Evolutionary conservation across 2,888 invertebrate genomes (phyloP).

Genomic region (Tricholauxania praeusta): DNA sequence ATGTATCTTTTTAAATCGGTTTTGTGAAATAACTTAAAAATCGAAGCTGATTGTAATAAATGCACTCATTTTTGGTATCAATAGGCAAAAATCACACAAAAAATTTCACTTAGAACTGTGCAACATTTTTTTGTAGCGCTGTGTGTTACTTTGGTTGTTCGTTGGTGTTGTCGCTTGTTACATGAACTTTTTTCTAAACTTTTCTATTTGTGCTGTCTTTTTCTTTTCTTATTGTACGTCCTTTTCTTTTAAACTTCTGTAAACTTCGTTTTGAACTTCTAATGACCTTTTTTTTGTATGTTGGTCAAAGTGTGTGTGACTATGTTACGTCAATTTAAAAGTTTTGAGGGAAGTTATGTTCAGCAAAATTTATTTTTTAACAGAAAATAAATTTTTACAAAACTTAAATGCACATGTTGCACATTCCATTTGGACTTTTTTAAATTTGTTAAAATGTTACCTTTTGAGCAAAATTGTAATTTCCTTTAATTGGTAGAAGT

Average conservation of each 20-base stretch:
- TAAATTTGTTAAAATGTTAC: too few relatives aligned
- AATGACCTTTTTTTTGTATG: constrained; percentile 27
- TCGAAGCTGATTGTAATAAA: too few relatives aligned
- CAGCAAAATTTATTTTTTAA: not conserved
- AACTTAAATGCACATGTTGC: constrained; percentile 18
- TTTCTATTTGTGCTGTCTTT: constrained; percentile 32
- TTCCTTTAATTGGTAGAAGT: too few relatives aligned
- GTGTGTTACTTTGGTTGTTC: constrained; percentile 40
- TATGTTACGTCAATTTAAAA: constrained; percentile 22
- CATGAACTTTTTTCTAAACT: constrained; percentile 12
- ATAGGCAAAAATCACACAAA: too few relatives aligned
- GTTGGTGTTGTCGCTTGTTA: constrained; percentile 33
- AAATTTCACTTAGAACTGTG: too few relatives aligned
- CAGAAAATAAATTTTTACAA: not conserved
- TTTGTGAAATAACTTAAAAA: too few relatives aligned
- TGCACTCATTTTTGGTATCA: too few relatives aligned
- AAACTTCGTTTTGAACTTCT: constrained; percentile 27
- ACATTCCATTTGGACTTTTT: not conserved
- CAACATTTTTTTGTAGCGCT: too few relatives aligned
- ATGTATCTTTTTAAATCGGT: too few relatives aligned
- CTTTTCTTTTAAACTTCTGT: constrained; percentile 22
- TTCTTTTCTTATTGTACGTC: constrained; percentile 25
- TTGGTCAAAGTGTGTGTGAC: not conserved
- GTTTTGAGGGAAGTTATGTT: constrained; percentile 2
- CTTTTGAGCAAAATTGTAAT: too few relatives aligned